Base-by-base conservation (phyloP, 2,888 invertebrate genomes). In the Ophion obscuratus region DNA sequence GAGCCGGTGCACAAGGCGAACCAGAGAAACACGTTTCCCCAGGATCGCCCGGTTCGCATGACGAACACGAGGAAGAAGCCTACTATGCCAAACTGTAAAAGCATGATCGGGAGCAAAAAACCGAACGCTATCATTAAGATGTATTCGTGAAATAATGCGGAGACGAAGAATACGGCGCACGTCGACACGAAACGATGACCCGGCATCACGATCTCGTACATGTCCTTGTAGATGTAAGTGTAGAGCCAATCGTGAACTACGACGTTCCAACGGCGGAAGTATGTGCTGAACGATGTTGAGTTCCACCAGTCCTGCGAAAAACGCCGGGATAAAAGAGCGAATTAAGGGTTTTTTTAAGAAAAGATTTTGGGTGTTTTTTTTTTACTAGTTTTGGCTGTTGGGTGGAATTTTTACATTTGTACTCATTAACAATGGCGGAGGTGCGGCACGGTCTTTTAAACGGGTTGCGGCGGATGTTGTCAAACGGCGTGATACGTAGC, bases 231-330 rank as follows among this genome's bases (percentile, higher is more conserved):
- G 83, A 99, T 95, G 94, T 99, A 98, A 5, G 96, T 96, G 90
- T 98, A 97, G 0, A 99, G 95, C 99, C 99, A 99, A 89, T 98
- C 98, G 93, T 99, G 97, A 0, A 99, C 98, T 0, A 99, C 97
- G 20, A 98, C 96, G 94, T 99, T 99, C 99, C 99, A 99, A 5
- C 97, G 97, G n/a, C 98, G 96, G 94, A 98, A 99, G 94, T 97
- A 99, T 17, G 95, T 95, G 0, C 96, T 96, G 94, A 97, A 98
- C n/a, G 96, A 96, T 0, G 96, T 96, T 2, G 97, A 96, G 78
- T 97, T 98, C 99, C 99, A 99, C 99, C 99, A 99, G 91, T 98
- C 98, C 96, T 98, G 92, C 44, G 92, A 82, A 59, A 64, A 64
- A 76, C 24, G 14, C 53, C 5, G 53, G 17, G 14, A 64, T n/a